These are phyloP conservation scores for Halichoeres trimaculatus DNA, from an alignment of 2,113 vertebrate species.

Conservation along the genomic window DNA sequence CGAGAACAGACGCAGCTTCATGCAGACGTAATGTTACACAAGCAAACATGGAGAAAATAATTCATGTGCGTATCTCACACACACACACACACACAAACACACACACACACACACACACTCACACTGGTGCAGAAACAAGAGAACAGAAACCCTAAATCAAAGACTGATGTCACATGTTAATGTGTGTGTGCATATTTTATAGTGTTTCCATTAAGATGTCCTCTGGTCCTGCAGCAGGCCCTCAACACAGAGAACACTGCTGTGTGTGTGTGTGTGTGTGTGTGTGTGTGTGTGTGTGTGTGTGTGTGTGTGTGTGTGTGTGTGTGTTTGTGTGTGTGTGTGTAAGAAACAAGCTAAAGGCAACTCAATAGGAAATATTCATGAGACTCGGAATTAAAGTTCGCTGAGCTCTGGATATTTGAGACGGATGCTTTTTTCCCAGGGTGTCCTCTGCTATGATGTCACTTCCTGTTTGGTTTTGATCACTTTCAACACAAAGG, in stretches of 20 bases:
- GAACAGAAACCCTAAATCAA: not conserved
- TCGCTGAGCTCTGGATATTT: not conserved
- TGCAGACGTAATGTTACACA: not conserved
- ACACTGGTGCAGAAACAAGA: not conserved
- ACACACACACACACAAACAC: not conserved
- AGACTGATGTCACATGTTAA: slow-evolving; percentile 70
- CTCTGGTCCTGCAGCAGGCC: slow-evolving; percentile 24
- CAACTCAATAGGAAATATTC: slow-evolving; percentile 14
- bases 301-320: too few species aligned
- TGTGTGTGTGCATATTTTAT: slow-evolving; percentile 74
- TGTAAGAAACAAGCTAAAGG: not conserved
- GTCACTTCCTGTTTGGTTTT: too few species aligned
- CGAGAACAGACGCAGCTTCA: slow-evolving; percentile 4
- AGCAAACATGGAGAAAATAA: not conserved
- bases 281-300: too few species aligned
- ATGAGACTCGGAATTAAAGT: slow-evolving; percentile 12
- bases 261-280: slow-evolving; percentile 1
- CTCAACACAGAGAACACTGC: slow-evolving; percentile 2
- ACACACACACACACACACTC: not conserved
- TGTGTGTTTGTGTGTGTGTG: too few species aligned
- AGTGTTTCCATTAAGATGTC: slow-evolving; percentile 73
- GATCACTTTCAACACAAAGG: too few species aligned
- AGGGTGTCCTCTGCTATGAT: too few species aligned
- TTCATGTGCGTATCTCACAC: not conserved
- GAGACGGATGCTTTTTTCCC: too few species aligned